A percentile compares a stretch with the other conserved stretches of the same genome.
Evolutionary conservation across 2,797 vertebrate genomes (phyloP).

Genomic region (Euthynnus affinis): DNA sequence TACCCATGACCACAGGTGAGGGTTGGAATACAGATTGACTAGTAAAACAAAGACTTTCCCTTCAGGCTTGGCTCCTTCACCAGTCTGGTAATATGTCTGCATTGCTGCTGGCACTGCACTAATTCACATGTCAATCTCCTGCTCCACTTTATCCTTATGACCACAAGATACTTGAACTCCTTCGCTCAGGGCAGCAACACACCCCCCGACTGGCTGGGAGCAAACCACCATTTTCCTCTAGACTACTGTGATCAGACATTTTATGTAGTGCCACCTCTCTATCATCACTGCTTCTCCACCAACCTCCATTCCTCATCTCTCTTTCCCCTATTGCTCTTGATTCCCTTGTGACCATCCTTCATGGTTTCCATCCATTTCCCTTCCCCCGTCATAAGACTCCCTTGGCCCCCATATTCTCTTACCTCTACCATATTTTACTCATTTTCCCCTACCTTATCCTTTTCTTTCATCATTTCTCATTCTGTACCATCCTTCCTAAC

Average conservation of each 20-base stretch:
- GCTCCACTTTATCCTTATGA: not conserved
- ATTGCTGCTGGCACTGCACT: constrained; percentile 7
- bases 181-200: not conserved
- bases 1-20: not conserved
- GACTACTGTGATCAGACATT: not conserved
- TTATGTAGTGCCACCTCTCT: too few species aligned
- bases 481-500: not conserved
- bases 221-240: not conserved
- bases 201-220: too few species aligned
- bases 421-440: constrained; percentile 12
- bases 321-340: not conserved
- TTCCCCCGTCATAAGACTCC: not conserved
- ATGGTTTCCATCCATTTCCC: constrained; percentile 4
- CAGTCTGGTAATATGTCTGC: not conserved
- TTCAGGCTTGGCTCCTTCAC: not conserved
- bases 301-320: not conserved
- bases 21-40: constrained; percentile 3
- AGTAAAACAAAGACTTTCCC: not conserved
- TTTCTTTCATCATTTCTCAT: not conserved
- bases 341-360: not conserved
- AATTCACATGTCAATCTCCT: not conserved
- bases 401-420: constrained; percentile 4
- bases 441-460: not conserved
- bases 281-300: not conserved
- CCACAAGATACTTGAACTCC: not conserved